These are phyloP conservation scores for Temnothorax unifasciatus DNA, from an alignment of 2,888 invertebrate species.

Conservation along the genomic window DNA sequence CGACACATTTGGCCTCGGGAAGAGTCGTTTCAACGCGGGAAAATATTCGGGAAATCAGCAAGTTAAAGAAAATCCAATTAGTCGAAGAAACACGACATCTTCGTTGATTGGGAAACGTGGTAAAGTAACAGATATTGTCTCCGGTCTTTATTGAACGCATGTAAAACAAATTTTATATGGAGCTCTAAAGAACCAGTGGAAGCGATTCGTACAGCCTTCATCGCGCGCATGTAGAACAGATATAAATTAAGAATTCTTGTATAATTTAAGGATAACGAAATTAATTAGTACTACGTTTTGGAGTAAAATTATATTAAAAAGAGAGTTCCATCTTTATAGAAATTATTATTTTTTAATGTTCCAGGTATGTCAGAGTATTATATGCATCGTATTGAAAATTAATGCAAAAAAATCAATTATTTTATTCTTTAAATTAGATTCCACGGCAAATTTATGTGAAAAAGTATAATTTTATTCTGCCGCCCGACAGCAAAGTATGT, in stretches of 20 bases:
- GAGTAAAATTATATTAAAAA: background rate
- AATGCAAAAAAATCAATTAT: background rate
- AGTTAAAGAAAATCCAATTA: constrained; percentile 69
- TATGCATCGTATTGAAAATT: background rate
- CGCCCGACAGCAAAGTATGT: background rate
- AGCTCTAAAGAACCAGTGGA: background rate
- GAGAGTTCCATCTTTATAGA: background rate
- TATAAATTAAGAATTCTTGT: background rate
- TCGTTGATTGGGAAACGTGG: constrained; percentile 79
- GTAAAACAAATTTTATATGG: background rate
- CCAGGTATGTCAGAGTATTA: background rate
- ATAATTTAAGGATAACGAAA: constrained; percentile 3
- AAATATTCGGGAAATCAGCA: constrained; percentile 83
- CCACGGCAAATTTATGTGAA: background rate
- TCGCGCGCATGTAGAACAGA: background rate
- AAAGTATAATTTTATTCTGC: background rate
- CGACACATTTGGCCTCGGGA: constrained; percentile 83
- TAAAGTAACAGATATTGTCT: constrained; percentile 84
- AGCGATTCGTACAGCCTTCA: background rate
- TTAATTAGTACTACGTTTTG: background rate
- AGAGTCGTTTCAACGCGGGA: constrained; percentile 84
- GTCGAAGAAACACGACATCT: constrained; percentile 77
- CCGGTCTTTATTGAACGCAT: constrained; percentile 82
- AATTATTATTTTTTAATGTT: background rate
- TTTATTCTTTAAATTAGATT: constrained; percentile 14